Conservation (phyloP, 2,888 invertebrate species). For the Ditylenchus weischeri region DNA sequence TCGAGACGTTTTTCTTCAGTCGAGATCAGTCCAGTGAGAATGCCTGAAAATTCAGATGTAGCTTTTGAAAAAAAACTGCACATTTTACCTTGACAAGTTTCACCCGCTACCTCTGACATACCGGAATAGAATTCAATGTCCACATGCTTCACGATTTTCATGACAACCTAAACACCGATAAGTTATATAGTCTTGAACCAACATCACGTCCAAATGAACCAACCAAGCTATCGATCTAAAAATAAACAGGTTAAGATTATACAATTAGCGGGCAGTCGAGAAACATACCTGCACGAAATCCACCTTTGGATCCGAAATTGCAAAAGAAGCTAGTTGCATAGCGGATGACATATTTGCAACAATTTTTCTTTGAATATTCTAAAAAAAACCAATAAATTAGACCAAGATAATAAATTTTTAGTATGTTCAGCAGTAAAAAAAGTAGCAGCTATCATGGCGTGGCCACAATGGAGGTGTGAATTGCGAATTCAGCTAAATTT, state of each 20-base stretch:
- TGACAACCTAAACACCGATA: slow-evolving; percentile 43
- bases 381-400: slow-evolving; percentile 1
- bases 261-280: too few relatives aligned
- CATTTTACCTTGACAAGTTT: slow-evolving; percentile 47
- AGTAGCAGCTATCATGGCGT: too few relatives aligned
- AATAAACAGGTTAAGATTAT: too few relatives aligned
- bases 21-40: slow-evolving; percentile 57
- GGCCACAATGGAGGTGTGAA: too few relatives aligned
- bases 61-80: neutral
- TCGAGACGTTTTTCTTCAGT: slow-evolving; percentile 54
- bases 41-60: slow-evolving; percentile 26
- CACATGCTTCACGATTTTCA: slow-evolving; percentile 59
- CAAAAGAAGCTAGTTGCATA: slow-evolving; percentile 2
- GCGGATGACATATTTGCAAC: neutral
- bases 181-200: neutral
- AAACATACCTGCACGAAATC: slow-evolving; percentile 32
- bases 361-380: neutral
- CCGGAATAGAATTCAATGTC: slow-evolving; percentile 57
- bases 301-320: slow-evolving; percentile 39
- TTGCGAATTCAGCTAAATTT: too few relatives aligned
- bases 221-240: slow-evolving; percentile 49
- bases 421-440: too few relatives aligned
- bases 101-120: slow-evolving; percentile 56
- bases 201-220: neutral
- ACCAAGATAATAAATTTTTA: too few relatives aligned